phyloP scores from a whole-genome alignment of 2,888 invertebrate genomes.

The Ornithoptera priamus region DNA sequence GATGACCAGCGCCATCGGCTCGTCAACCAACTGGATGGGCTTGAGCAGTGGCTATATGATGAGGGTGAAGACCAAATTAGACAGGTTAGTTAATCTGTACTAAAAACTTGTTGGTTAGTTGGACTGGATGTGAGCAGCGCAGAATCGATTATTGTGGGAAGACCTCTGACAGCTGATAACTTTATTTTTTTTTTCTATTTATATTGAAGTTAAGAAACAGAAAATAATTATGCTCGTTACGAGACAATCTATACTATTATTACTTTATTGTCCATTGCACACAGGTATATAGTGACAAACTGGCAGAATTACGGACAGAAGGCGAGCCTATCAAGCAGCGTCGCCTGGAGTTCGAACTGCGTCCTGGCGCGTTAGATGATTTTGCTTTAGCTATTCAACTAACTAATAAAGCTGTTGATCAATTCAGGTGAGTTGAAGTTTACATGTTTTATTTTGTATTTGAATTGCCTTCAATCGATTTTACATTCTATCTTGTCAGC shows the following conservation, averaged over 20 bases:
- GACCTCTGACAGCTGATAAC: no score
- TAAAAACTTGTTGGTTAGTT: background rate
- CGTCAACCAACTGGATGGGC: constrained; percentile 85
- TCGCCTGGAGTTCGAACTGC: constrained; percentile 88
- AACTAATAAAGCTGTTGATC: constrained; percentile 89
- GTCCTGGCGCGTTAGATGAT: constrained; percentile 90
- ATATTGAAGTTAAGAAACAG: no score
- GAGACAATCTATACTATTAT: no score
- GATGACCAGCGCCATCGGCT: constrained; percentile 84
- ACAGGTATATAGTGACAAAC: constrained; percentile 82
- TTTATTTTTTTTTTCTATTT: no score
- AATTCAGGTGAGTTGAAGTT: constrained; percentile 77
- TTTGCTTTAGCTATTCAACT: constrained; percentile 88
- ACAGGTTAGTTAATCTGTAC: constrained; percentile 50
- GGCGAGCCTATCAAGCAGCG: constrained; percentile 95
- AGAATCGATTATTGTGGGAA: no score
- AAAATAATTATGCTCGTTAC: no score
- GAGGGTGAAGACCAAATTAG: constrained; percentile 94
- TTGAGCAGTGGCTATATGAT: constrained; percentile 98
- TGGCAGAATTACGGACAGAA: constrained; percentile 83
- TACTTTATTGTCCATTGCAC: background rate
- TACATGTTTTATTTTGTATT: background rate
- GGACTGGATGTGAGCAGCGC: no score
- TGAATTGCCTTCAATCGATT: background rate
- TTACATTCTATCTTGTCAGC: no score